Evolutionary conservation across 2,113 vertebrate genomes (phyloP).

Genomic region (Corythornis vintsioides): DNA sequence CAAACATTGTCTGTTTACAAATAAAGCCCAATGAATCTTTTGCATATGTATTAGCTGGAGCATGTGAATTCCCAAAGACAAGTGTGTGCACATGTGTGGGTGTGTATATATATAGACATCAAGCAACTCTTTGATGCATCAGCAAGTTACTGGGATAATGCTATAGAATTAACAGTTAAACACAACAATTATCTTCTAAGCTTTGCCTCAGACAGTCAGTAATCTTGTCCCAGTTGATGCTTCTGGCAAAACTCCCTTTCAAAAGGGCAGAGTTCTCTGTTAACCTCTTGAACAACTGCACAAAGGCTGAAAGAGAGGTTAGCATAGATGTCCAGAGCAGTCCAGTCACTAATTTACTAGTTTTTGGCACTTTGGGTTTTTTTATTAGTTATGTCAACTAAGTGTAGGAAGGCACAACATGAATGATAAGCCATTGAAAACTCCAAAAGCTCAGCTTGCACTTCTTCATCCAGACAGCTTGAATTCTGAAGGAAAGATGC

Average conservation of each 20-base stretch:
- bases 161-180: slow-evolving; percentile 27
- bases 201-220: background rate
- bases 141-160: background rate
- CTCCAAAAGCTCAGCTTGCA: background rate
- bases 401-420: background rate
- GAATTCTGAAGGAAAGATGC: background rate
- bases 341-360: background rate
- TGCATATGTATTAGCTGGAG: background rate
- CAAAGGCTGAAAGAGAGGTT: background rate
- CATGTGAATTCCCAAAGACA: background rate
- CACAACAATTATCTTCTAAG: background rate
- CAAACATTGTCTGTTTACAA: slow-evolving; percentile 75
- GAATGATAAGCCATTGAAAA: background rate
- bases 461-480: background rate
- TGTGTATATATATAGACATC: background rate
- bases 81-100: background rate
- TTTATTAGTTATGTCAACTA: background rate
- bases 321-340: background rate
- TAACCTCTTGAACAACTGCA: background rate
- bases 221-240: background rate
- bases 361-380: background rate
- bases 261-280: background rate
- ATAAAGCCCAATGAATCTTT: background rate
- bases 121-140: background rate
- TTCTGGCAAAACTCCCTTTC: background rate